phyloP scores from a whole-genome alignment of 2,888 invertebrate genomes.

The Ptychoptera albimana region DNA sequence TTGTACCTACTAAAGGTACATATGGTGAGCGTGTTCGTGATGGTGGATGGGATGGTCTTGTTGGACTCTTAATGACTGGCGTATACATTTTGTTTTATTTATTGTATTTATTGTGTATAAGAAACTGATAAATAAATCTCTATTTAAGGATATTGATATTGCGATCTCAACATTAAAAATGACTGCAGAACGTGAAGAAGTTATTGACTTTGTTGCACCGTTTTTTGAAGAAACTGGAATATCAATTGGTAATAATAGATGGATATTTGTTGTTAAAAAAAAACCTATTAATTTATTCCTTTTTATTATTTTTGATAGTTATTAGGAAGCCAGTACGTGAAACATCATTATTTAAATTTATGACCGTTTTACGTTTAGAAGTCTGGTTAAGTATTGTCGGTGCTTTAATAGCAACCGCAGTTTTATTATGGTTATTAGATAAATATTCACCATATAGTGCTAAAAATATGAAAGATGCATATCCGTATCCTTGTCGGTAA shows the following conservation, averaged over 20 bases:
- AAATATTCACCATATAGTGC: constrained; percentile 83
- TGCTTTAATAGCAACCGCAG: constrained; percentile 63
- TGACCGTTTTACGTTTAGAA: constrained; percentile 75
- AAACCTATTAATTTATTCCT: constrained; percentile 1
- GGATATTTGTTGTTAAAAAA: no score
- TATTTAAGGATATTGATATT: constrained; percentile 60
- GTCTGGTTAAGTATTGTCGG: constrained; percentile 82
- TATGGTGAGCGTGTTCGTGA: constrained; percentile 50
- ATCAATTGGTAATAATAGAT: constrained; percentile 51
- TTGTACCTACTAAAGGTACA: constrained; percentile 44
- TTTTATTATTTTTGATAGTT: constrained; percentile 39
- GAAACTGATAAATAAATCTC: constrained; percentile 6
- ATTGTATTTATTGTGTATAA: constrained; percentile 6
- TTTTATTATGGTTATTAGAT: constrained; percentile 80
- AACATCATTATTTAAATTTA: constrained; percentile 80
- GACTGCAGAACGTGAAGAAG: constrained; percentile 82
- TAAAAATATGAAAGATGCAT: constrained; percentile 61
- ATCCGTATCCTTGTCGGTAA: constrained; percentile 59
- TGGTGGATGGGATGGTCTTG: constrained; percentile 68
- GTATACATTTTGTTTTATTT: constrained; percentile 34
- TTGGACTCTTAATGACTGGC: constrained; percentile 68
- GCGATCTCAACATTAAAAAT: constrained; percentile 70
- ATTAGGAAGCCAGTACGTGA: constrained; percentile 68
- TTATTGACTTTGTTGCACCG: constrained; percentile 79
- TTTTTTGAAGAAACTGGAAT: constrained; percentile 89